Base-by-base conservation (phyloP, 2,888 invertebrate species). In the Neoaliturus tenellus region DNA sequence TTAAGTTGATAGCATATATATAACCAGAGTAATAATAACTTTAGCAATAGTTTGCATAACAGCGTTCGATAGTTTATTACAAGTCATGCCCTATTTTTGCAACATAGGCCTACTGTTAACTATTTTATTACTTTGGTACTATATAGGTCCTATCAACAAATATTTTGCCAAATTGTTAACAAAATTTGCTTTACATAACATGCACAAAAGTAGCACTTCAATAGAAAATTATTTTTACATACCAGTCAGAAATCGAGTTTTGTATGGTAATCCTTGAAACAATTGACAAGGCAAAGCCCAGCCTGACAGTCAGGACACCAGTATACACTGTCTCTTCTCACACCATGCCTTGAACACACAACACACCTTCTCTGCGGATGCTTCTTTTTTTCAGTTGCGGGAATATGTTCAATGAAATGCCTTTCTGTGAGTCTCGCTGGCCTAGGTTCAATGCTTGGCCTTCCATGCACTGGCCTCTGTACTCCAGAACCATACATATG, bases 261-360 rank as follows among this genome's bases (percentile, higher is more conserved):
- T n/a, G 58, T 80, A n/a, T 80, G 55, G 58, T 28, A 58, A 23
- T 33, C 33, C 31, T 67, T n/a, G 39, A 81, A 81, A 41, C 81
- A 62, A 23, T 20, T 20, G 17, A n/a, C 62, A 25, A 81, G n/a
- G n/a, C 67, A 81, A 17, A 81, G 62, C 0, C 20, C 62, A 39
- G 67, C 81, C 28, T 81, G 33, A 41, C 81, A 62, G 62, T 81
- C 81, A 62, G 35, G 25, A 58, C 80, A 80, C 80, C 80, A 80
- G 35, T n/a, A 80, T 20, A 23, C 5, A 6, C 35, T 80, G n/a
- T 81, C 81, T 67, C 41, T 81, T 41, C 81, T 81, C 39, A 39
- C 25, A 1, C 80, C 81, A 67, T 4, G 5, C 28, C 35, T 62
- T 23, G 35, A 62, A 20, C 81, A 81, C 8, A 81, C 81, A 10